Base-by-base conservation (phyloP, 2,888 invertebrate genomes). In the Drosophila mercatorum region DNA sequence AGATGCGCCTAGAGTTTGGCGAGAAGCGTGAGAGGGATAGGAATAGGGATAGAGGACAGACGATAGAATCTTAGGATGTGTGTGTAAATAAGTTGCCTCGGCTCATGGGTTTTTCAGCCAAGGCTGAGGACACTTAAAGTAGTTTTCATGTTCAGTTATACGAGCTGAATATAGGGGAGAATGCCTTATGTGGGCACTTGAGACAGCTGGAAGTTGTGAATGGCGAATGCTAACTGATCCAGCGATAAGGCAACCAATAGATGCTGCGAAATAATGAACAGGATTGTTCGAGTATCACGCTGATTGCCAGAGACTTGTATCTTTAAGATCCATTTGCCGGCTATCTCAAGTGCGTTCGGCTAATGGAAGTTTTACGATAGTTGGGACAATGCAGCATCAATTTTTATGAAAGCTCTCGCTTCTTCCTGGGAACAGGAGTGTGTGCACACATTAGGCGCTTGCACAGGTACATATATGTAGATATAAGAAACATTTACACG, bases 351-450 rank as follows among this genome's bases (percentile, higher is more conserved):
- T 56, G 68, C 68, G 40, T 64, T 47, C 58, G 55, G 51, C 88
- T 89, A 85, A 85, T 85, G 90, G 86, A 85, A 72, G 49, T 89
- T 85, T 85, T 88, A 85, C 71, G 88, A 89, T 85, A 89, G 88
- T 84, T 77, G 53, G 63, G 40, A 57, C 68, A 65, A 58, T 59
- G 60, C 46, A 51, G 61, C 67, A 78, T 68, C 56, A 43, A 80
- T 62, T 78, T 80, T 80, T 78, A 78, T 80, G 68, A 77, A 68
- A 46, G 34, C n/a, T 53, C 26, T 40, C 11, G 14, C 11, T 28
- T 28, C 12, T n/a, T 5, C 10, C 1, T 6, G 0, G 2, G 12
- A 14, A 22, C 41, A 57, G 62, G 22, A 22, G 22, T 22, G 22
- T 58, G 72, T 43, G 14, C 51, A 17, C 75, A 68, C 83, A 81